Evolutionary conservation across 2,888 invertebrate species (phyloP).

Genomic region (Eupithecia subfuscata): DNA sequence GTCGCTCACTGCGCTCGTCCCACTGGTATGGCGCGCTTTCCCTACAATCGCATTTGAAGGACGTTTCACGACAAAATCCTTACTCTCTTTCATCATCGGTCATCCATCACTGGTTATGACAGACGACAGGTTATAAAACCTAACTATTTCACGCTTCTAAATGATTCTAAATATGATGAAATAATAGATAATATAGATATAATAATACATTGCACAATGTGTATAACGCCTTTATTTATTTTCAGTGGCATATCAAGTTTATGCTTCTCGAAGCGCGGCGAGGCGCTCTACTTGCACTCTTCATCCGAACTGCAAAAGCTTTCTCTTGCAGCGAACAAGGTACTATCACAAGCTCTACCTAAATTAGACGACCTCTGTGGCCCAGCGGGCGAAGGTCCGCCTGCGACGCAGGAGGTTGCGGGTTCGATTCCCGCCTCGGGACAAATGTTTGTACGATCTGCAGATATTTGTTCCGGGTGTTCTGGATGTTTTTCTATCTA

Average conservation of each 20-base stretch:
- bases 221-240: conserved; percentile 48
- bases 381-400: too few species aligned
- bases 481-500: too few species aligned
- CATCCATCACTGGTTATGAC: background rate
- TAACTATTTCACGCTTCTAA: too few species aligned
- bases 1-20: too few species aligned
- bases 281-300: conserved; percentile 96
- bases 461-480: too few species aligned
- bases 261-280: conserved; percentile 95
- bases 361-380: too few species aligned
- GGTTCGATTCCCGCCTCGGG: too few species aligned
- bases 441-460: too few species aligned
- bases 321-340: conserved; percentile 90
- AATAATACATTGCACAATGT: background rate
- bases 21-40: too few species aligned
- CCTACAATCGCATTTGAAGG: background rate
- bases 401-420: too few species aligned
- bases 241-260: conserved; percentile 96
- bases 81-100: background rate
- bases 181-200: too few species aligned
- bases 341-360: background rate
- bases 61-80: background rate
- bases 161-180: background rate
- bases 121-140: background rate
- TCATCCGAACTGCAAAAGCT: conserved; percentile 96